phyloP scores from a whole-genome alignment of 2,888 invertebrate genomes.

The Asteroscopus sphinx region DNA sequence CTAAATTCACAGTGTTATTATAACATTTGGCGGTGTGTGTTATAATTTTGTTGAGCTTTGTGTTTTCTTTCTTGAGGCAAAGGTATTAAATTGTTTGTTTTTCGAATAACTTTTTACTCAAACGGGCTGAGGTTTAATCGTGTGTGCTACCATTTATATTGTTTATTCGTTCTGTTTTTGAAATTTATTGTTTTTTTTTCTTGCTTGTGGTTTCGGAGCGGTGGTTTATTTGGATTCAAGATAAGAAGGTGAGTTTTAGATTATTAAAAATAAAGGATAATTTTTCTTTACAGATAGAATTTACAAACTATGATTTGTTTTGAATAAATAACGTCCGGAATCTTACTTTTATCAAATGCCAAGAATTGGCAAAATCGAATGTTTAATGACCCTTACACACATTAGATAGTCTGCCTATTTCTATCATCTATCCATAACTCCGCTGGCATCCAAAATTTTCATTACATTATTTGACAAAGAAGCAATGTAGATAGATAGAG shows the following conservation, averaged over 20 bases:
- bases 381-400: too few species aligned
- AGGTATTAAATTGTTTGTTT: conserved; percentile 22
- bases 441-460: too few species aligned
- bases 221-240: conserved; percentile 24
- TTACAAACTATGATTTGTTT: too few species aligned
- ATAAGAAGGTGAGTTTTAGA: conserved; percentile 38
- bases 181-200: conserved; percentile 24
- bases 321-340: too few species aligned
- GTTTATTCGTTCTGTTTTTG: conserved; percentile 45
- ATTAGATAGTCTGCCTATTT: too few species aligned
- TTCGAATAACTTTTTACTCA: conserved; percentile 24
- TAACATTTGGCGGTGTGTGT: conserved; percentile 23
- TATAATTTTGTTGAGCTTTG: conserved; percentile 17
- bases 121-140: conserved; percentile 26
- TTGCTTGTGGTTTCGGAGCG: conserved; percentile 28
- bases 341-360: too few species aligned
- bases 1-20: conserved; percentile 23
- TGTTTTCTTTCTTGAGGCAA: conserved; percentile 10
- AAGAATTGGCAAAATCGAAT: too few species aligned
- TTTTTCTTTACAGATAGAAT: neutral
- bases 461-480: too few species aligned
- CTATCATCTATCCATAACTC: too few species aligned
- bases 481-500: too few species aligned
- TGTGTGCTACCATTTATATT: conserved; percentile 47
- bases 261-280: neutral